Evolutionary conservation across 2,888 invertebrate genomes (phyloP), one percentile per base, ranked within the genome.

Genomic region (Resseliella maxima): DNA sequence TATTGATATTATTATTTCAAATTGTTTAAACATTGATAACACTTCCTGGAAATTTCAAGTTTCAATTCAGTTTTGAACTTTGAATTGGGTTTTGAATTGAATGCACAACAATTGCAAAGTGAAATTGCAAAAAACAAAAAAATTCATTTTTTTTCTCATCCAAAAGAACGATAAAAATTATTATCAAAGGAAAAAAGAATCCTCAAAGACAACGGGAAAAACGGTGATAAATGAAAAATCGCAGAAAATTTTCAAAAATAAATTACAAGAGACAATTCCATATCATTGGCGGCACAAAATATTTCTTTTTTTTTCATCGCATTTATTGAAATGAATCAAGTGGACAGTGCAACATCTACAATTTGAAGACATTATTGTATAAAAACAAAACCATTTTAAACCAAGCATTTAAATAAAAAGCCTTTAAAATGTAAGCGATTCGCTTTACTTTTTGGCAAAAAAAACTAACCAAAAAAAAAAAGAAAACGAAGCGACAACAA

Each of bases 401-500:
- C 6, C 72, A 31, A 59, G 24, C 27, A 72, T 31, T 31, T 3
- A 72, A 72, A n/a, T 12, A 12, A 72, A 72, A 72, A 72, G 72
- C 31, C 72, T 72, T 72, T 72, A 72, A 72, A 72, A 72, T 72
- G 72, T 72, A 72, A 72, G 31, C 72, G 12, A 72, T 3, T 72
- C 72, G 72, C 72, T 72, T 72, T 72, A 72, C 12, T 59, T 59
- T 3, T 35, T 2, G n/a, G 8, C 18, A 50, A 50, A 50, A 50
- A 50, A 50, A n/a, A n/a, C n/a, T n/a, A n/a, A n/a, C n/a, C n/a
- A n/a, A 50, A 50, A 50, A 50, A 8, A 18, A 50, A 8, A 50
- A 59, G 24, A 12, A 24, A 59, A 59, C 15, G 24, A 2, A 72
- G 31, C 72, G 24, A 59, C 59, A 59, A 59, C 72, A 59, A 59